Evolutionary conservation across 2,113 vertebrate species (phyloP).

Genomic region (Cynoglossus semilaevis): DNA sequence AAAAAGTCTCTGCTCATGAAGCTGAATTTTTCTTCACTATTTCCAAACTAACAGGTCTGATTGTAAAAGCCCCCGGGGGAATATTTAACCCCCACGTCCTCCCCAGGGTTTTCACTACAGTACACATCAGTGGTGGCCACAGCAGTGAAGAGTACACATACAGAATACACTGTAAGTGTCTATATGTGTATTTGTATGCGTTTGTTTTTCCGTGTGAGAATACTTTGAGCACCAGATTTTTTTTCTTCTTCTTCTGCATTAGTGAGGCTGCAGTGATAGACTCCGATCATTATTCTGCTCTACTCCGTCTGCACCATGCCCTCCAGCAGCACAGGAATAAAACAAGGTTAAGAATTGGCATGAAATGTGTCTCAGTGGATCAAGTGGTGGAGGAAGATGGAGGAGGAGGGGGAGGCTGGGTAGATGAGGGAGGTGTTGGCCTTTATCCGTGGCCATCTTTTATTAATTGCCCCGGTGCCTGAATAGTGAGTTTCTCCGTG

Average conservation of each 20-base stretch:
- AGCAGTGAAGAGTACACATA: constrained; percentile 5
- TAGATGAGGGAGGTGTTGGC: constrained; percentile 38
- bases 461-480: constrained; percentile 75
- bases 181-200: constrained; percentile 19
- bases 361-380: constrained; percentile 68
- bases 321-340: constrained; percentile 63
- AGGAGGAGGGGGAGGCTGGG: constrained; percentile 14
- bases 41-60: constrained; percentile 46
- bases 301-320: constrained; percentile 46
- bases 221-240: constrained; percentile 34
- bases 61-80: constrained; percentile 50
- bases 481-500: constrained; percentile 63
- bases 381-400: constrained; percentile 48
- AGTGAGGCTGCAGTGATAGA: constrained; percentile 50
- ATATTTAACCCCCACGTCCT: constrained; percentile 68
- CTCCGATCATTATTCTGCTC: constrained; percentile 69
- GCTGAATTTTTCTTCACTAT: constrained; percentile 39
- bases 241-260: constrained; percentile 12
- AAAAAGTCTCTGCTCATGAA: constrained; percentile 37
- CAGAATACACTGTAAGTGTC: background rate
- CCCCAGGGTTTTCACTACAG: constrained; percentile 40
- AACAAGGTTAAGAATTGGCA: constrained; percentile 71
- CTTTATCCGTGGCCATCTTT: constrained; percentile 72
- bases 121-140: constrained; percentile 4
- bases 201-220: background rate